Evolutionary conservation across 2,113 vertebrate species (phyloP).

Genomic region (Rhabdomys dilectus): DNA sequence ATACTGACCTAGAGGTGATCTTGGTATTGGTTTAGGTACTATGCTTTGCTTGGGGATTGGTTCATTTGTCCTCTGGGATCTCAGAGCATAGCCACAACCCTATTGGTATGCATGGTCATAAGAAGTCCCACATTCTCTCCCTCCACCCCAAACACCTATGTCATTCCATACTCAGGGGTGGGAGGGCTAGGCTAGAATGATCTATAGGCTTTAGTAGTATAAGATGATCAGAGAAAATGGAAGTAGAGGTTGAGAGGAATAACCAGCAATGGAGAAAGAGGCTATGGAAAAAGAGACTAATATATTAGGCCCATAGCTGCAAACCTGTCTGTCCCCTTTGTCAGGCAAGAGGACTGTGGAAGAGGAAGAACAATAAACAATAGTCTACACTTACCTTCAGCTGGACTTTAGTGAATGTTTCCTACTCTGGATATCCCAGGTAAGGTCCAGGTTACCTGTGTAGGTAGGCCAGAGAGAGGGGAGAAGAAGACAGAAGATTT

Average conservation of each 20-base stretch:
- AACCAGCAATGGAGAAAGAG: neutral
- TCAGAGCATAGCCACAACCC: neutral
- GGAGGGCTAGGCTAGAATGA: neutral
- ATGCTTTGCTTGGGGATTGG: neutral
- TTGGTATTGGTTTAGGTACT: neutral
- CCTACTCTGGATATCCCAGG: neutral
- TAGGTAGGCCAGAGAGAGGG: neutral
- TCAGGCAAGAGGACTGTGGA: fast-evolving
- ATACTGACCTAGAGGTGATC: neutral
- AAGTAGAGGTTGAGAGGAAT: neutral
- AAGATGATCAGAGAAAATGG: neutral
- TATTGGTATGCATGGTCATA: neutral
- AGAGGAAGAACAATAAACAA: too few species aligned
- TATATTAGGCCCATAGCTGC: too few species aligned
- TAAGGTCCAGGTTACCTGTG: neutral
- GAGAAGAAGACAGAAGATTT: neutral
- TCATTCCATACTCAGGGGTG: fast-evolving
- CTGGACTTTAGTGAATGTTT: neutral
- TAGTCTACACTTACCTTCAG: neutral
- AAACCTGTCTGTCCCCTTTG: fast-evolving
- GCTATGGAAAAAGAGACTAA: neutral
- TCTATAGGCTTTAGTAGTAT: neutral
- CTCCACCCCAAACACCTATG: neutral
- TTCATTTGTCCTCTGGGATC: neutral
- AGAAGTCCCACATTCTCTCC: neutral